Evolutionary conservation across 2,113 vertebrate species (phyloP).

Genomic region (Heterocephalus glaber): DNA sequence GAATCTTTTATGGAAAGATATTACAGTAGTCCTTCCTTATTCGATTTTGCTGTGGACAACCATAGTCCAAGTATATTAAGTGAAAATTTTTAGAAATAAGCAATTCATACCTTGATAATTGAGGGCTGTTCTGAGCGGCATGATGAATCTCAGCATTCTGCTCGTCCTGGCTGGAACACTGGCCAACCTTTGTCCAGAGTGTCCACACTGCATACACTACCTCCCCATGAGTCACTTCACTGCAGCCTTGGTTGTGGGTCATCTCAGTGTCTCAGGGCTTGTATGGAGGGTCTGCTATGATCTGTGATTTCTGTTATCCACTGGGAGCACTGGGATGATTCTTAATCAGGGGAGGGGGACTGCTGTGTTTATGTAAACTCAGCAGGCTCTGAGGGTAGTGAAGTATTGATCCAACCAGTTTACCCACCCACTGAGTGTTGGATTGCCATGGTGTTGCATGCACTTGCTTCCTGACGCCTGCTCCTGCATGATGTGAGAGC

Average conservation of each 20-base stretch:
- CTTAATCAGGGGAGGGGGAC: not conserved
- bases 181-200: too few species aligned
- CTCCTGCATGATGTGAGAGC: not conserved
- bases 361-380: not conserved
- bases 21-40: not conserved
- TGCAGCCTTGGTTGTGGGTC: not conserved
- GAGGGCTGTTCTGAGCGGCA: not conserved
- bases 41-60: not conserved
- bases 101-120: not conserved
- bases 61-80: not conserved
- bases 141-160: not conserved
- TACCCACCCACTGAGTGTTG: not conserved
- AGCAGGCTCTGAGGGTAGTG: not conserved
- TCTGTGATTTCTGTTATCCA: not conserved
- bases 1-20: not conserved
- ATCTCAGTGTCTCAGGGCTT: not conserved
- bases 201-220: not conserved
- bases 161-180: too few species aligned
- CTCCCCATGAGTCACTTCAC: too few species aligned
- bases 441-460: not conserved
- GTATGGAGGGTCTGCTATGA: too few species aligned
- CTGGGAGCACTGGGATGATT: not conserved
- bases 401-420: slow-evolving; percentile 11
- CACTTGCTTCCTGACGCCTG: too few species aligned
- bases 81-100: not conserved